Conservation (phyloP, 2,888 invertebrate genomes). For the Malthinus flaveolus region DNA sequence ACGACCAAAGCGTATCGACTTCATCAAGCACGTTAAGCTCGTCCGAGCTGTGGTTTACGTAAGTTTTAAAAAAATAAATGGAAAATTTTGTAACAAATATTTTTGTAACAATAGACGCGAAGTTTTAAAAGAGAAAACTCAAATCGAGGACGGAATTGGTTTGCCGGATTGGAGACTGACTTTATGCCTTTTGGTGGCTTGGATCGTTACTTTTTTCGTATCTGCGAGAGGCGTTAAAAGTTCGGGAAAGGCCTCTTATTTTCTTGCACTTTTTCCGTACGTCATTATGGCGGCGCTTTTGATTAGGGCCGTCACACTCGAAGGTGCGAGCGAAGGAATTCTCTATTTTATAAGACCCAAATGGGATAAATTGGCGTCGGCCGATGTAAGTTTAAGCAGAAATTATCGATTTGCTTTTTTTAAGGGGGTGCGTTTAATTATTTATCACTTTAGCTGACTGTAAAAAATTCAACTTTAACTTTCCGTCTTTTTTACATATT, state of each 20-base stretch:
- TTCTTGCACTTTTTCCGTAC: slow-evolving; percentile 87
- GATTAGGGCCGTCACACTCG: slow-evolving; percentile 65
- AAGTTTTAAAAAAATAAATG: slow-evolving; percentile 46
- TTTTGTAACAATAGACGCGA: slow-evolving; percentile 53
- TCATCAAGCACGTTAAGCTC: slow-evolving; percentile 11
- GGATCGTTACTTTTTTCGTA: slow-evolving; percentile 70
- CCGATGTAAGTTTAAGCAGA: slow-evolving; percentile 59
- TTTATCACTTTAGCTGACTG: too few relatives aligned
- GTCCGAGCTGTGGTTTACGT: slow-evolving; percentile 25
- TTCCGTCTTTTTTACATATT: too few relatives aligned
- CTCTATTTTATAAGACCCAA: slow-evolving; percentile 79
- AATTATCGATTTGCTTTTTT: too few relatives aligned
- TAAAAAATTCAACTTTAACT: too few relatives aligned
- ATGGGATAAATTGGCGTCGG: slow-evolving; percentile 73
- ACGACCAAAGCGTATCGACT: neutral
- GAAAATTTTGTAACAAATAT: slow-evolving; percentile 55
- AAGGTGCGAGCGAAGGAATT: slow-evolving; percentile 77
- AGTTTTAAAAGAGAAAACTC: slow-evolving; percentile 58
- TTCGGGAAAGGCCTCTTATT: slow-evolving; percentile 83
- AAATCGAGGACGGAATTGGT: slow-evolving; percentile 56
- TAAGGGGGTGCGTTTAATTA: too few relatives aligned
- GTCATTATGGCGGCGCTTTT: slow-evolving; percentile 75
- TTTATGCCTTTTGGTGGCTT: slow-evolving; percentile 67
- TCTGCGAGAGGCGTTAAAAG: slow-evolving; percentile 76
- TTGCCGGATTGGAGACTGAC: slow-evolving; percentile 71